A percentile compares a stretch with the other conserved stretches of the same genome.
Evolutionary conservation across 1,140 invertebrate species (phyloP).

Genomic region (Zaprionus nigranus): DNA sequence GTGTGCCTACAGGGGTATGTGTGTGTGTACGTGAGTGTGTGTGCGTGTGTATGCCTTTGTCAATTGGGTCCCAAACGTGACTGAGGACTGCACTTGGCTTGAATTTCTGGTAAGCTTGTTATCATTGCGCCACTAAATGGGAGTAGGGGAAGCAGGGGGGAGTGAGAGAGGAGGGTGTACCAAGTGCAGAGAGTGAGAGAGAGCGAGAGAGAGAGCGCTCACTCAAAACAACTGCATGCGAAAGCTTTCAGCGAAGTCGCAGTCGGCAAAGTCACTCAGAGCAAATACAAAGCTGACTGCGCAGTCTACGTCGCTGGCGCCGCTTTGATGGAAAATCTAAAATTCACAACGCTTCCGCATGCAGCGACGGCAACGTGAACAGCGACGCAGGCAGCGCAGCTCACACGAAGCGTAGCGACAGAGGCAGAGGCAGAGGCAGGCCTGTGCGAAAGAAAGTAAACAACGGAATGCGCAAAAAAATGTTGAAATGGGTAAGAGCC

Average conservation of each 20-base stretch:
- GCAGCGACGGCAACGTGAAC: slow-evolving; percentile 11
- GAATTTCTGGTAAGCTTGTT: slow-evolving; percentile 45
- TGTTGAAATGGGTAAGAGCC: slow-evolving; percentile 36
- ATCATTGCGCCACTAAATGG: slow-evolving; percentile 18
- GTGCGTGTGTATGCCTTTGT: slow-evolving; percentile 25
- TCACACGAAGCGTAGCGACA: slow-evolving; percentile 53
- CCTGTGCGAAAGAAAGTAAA: slow-evolving; percentile 78
- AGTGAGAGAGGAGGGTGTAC: neutral
- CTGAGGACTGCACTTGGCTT: slow-evolving; percentile 47
- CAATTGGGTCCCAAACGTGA: slow-evolving; percentile 43
- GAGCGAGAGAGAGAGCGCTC: slow-evolving; percentile 7
- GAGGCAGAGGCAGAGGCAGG: slow-evolving; percentile 35
- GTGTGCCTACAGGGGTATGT: neutral
- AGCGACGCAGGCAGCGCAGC: slow-evolving; percentile 39
- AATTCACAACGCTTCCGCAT: slow-evolving; percentile 64
- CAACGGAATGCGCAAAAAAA: slow-evolving; percentile 68
- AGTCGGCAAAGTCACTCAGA: slow-evolving; percentile 50
- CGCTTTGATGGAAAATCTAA: slow-evolving; percentile 47
- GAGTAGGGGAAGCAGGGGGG: neutral
- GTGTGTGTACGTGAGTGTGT: slow-evolving; percentile 19
- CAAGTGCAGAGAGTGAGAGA: neutral
- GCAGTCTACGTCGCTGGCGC: slow-evolving; percentile 22
- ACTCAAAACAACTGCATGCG: slow-evolving; percentile 27
- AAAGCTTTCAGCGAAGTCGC: slow-evolving; percentile 57
- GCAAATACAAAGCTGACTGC: slow-evolving; percentile 27